These are phyloP conservation scores for Drosophila lacertosa DNA, from an alignment of 1,140 invertebrate species.

Conservation along the genomic window DNA sequence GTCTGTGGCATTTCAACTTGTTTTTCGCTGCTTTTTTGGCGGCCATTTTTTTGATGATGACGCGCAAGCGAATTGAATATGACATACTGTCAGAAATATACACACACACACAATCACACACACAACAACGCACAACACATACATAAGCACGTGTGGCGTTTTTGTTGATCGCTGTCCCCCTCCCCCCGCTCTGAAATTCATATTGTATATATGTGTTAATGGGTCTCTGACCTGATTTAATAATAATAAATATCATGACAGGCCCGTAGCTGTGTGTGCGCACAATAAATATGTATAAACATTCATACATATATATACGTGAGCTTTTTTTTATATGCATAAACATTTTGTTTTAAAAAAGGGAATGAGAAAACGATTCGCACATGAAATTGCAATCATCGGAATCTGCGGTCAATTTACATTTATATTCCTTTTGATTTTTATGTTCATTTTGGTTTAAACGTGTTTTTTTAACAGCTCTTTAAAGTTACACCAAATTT, in stretches of 20 bases:
- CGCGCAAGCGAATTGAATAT: constrained; percentile 36
- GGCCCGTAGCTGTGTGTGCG: constrained; percentile 7
- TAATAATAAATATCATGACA: constrained; percentile 76
- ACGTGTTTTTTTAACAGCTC: constrained; percentile 7
- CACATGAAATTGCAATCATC: constrained; percentile 18
- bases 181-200: constrained; percentile 7
- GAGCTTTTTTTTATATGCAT: neutral
- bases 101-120: constrained; percentile 1
- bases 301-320: neutral
- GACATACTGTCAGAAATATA: constrained; percentile 31
- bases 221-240: constrained; percentile 83
- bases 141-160: constrained; percentile 24
- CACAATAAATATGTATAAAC: constrained; percentile 23
- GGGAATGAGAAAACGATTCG: neutral
- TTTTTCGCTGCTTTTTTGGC: constrained; percentile 31
- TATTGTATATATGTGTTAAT: constrained; percentile 75
- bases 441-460: constrained; percentile 2
- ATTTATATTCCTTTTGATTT: constrained; percentile 23
- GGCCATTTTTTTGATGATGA: constrained; percentile 76
- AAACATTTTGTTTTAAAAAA: constrained; percentile 1
- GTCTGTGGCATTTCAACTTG: constrained; percentile 39
- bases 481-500: neutral
- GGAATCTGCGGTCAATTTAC: neutral
- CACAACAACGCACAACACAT: constrained; percentile 5
- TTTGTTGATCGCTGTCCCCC: constrained; percentile 20